Evolutionary conservation across 2,888 invertebrate species (phyloP).

Genomic region (Nemotelus pantherinus): DNA sequence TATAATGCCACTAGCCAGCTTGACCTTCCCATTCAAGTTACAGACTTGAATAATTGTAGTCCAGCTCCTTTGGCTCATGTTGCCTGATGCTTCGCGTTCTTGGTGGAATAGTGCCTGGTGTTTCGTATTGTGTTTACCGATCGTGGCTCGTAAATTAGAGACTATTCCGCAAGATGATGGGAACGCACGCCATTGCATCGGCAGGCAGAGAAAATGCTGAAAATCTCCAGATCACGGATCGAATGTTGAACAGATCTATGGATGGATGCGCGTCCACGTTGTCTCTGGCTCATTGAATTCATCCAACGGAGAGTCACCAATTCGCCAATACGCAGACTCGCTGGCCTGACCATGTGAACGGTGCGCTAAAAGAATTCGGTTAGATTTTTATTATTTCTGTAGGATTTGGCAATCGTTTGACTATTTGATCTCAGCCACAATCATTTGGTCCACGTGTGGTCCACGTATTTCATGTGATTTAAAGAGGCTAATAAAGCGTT

Average conservation of each 20-base stretch:
- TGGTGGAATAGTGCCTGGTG: slow-evolving; percentile 37
- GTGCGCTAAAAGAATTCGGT: slow-evolving; percentile 44
- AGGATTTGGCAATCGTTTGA: slow-evolving; percentile 41
- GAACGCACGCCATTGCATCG: neutral
- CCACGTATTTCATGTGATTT: slow-evolving; percentile 43
- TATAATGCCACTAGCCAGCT: neutral
- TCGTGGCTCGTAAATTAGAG: slow-evolving; percentile 51
- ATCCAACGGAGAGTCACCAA: neutral
- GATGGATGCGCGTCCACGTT: slow-evolving; percentile 11
- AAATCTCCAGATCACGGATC: neutral
- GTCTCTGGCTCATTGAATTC: neutral
- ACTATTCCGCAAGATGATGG: slow-evolving; percentile 39
- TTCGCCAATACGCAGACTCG: neutral
- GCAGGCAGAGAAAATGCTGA: neutral
- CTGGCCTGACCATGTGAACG: slow-evolving; percentile 38
- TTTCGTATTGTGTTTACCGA: slow-evolving; percentile 48
- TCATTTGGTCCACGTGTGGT: slow-evolving; percentile 31
- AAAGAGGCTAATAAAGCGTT: slow-evolving; percentile 33
- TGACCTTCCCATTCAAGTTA: neutral
- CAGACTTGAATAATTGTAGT: too few species aligned
- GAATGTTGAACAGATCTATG: neutral
- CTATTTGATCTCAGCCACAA: slow-evolving; percentile 29
- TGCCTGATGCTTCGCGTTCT: neutral
- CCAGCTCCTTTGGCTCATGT: neutral
- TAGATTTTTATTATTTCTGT: slow-evolving; percentile 49